Conservation (phyloP, 2,113 vertebrate species). For the Python bivittatus region DNA sequence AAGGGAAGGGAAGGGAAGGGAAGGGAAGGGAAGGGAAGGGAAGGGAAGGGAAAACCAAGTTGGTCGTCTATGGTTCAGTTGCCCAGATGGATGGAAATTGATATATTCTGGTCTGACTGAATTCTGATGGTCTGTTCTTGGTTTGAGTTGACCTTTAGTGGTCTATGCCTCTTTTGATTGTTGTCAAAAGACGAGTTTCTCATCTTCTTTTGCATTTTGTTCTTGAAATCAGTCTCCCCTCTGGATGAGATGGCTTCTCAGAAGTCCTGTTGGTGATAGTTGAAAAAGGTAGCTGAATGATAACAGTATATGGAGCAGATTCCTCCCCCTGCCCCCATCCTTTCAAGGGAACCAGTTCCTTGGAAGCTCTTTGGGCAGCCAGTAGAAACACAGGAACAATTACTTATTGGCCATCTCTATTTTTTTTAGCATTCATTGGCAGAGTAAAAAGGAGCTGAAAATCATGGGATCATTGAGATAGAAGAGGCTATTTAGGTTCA, state of each 20-base stretch:
- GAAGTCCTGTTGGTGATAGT: neutral
- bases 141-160: neutral
- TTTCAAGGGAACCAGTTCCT: neutral
- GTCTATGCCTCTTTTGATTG: neutral
- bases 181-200: neutral
- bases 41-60: neutral
- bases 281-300: neutral
- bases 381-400: neutral
- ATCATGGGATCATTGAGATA: neutral
- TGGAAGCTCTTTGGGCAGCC: neutral
- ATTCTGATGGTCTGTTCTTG: neutral
- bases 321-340: too few relatives aligned
- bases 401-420: neutral
- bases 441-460: neutral
- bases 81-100: neutral
- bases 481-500: neutral
- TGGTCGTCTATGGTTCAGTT: neutral
- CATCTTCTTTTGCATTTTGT: neutral
- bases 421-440: neutral
- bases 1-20: neutral
- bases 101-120: neutral
- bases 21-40: neutral
- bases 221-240: neutral
- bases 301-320: neutral
- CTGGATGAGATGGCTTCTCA: neutral